Percentiles rank a stretch among this genome's conserved stretches.
Conservation (phyloP, 2,113 vertebrate species). For the Fulica atra region DNA sequence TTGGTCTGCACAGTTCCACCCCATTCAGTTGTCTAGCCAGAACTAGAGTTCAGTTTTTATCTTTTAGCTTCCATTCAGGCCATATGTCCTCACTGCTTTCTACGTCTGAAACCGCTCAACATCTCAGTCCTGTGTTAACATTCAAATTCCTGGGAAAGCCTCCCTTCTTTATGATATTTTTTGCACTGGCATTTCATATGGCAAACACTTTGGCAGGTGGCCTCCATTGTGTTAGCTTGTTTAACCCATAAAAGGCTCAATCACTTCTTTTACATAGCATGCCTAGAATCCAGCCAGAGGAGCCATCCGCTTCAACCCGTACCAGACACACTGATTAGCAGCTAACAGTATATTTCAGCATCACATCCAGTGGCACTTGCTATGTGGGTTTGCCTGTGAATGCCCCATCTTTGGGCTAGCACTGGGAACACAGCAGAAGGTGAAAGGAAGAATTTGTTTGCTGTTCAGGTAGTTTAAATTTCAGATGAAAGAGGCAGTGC, state of each 20-base stretch:
- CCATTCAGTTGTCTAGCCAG: background rate
- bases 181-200: background rate
- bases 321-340: constrained; percentile 37
- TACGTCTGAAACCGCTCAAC: background rate
- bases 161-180: background rate
- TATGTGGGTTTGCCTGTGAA: background rate
- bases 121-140: background rate
- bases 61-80: background rate
- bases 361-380: background rate
- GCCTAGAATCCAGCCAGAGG: background rate
- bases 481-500: background rate
- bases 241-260: constrained; percentile 25
- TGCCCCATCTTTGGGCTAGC: background rate
- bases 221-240: background rate
- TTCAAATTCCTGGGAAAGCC: constrained; percentile 1
- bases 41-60: background rate
- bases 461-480: background rate
- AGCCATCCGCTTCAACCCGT: background rate
- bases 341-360: background rate
- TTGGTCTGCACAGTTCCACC: background rate
- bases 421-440: background rate
- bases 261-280: background rate
- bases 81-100: background rate
- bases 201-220: constrained; percentile 9
- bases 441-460: background rate